Conservation (phyloP, 92 coral and sea anemone genomes). For the Parazoanthus swiftii region DNA sequence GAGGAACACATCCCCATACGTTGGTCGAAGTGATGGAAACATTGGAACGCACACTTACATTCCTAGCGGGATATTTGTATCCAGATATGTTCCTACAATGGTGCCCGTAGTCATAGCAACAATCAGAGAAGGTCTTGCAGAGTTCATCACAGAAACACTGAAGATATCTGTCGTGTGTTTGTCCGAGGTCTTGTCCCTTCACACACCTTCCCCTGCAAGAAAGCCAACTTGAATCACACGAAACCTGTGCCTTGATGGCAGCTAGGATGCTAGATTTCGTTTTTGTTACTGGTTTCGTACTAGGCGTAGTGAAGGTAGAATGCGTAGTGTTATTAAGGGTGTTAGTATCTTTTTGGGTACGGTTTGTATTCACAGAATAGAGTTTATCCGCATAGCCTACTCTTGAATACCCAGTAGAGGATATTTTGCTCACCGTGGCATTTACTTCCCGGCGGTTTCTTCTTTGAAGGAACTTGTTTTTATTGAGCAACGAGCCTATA, state of each 20-base stretch:
- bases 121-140: not conserved
- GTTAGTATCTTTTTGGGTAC: too few species aligned
- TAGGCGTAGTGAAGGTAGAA: too few species aligned
- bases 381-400: too few species aligned
- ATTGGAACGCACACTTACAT: not conserved
- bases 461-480: not conserved
- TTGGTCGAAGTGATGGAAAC: not conserved
- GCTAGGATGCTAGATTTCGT: too few species aligned
- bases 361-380: too few species aligned
- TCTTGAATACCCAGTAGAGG: too few species aligned
- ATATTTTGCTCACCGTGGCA: not conserved
- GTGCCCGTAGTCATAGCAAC: not conserved
- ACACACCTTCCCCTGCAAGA: slow-evolving; percentile 9
- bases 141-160: slow-evolving; percentile 3
- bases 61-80: too few species aligned
- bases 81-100: not conserved
- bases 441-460: not conserved
- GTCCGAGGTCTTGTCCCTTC: slow-evolving; percentile 5
- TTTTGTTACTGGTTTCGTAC: too few species aligned
- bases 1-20: not conserved
- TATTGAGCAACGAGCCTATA: not conserved
- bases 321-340: too few species aligned
- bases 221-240: not conserved
- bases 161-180: not conserved
- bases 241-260: not conserved